Conservation (phyloP, 1,140 invertebrate genomes). For the Saccostrea glomerata region DNA sequence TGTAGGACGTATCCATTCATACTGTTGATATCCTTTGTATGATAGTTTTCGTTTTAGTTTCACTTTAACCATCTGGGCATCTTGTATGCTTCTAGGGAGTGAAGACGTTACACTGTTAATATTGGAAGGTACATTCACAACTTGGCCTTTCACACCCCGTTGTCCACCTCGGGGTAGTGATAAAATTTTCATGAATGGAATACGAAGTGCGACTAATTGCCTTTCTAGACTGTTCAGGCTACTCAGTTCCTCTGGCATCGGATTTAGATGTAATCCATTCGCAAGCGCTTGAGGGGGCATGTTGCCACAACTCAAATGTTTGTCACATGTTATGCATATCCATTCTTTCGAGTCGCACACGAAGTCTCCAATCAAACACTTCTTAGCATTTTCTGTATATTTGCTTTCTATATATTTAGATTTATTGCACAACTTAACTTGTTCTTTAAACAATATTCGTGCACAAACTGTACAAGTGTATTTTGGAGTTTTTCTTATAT, state of each 20-base stretch:
- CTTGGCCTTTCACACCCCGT: slow-evolving; percentile 40
- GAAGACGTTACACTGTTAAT: not conserved
- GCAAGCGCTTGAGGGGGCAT: slow-evolving; percentile 46
- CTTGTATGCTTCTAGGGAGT: slow-evolving; percentile 20
- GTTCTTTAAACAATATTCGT: not conserved
- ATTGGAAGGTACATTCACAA: slow-evolving; percentile 49
- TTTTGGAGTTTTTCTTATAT: not conserved
- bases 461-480: not conserved
- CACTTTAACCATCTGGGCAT: not conserved
- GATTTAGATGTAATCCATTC: slow-evolving; percentile 8
- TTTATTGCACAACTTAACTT: not conserved
- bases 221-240: slow-evolving; percentile 35
- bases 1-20: slow-evolving; percentile 31
- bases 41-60: slow-evolving; percentile 42
- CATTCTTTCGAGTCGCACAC: slow-evolving; percentile 13
- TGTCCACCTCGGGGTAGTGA: slow-evolving; percentile 43
- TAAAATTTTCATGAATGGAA: too few species aligned
- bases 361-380: not conserved
- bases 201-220: too few species aligned
- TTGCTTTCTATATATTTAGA: not conserved
- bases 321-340: slow-evolving; percentile 48
- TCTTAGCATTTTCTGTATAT: not conserved
- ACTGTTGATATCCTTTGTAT: slow-evolving; percentile 44
- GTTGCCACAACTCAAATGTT: too few species aligned
- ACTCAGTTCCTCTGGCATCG: slow-evolving; percentile 19